Conservation (phyloP, 2,888 invertebrate genomes). For the Pelosia muscerda region DNA sequence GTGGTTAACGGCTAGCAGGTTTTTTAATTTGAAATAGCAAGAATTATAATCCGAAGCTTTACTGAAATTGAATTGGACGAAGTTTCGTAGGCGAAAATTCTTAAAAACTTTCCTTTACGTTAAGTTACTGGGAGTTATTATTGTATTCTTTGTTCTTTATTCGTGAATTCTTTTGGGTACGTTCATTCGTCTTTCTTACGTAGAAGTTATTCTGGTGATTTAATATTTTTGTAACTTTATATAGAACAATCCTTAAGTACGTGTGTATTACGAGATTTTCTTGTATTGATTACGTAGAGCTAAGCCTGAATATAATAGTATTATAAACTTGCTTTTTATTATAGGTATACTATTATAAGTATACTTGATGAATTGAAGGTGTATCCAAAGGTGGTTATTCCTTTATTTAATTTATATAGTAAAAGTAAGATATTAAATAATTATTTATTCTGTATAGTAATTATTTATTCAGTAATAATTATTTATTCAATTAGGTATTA, state of each 20-base stretch:
- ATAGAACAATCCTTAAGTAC: slow-evolving; percentile 25
- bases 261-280: slow-evolving; percentile 25
- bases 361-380: background rate
- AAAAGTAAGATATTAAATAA: no score
- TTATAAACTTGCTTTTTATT: background rate
- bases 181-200: slow-evolving; percentile 39
- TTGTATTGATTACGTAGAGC: slow-evolving; percentile 17
- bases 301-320: background rate
- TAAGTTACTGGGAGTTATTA: slow-evolving; percentile 50
- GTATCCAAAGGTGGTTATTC: no score
- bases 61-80: slow-evolving; percentile 49
- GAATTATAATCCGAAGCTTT: slow-evolving; percentile 48
- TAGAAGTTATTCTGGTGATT: slow-evolving; percentile 36
- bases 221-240: slow-evolving; percentile 40
- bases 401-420: no score
- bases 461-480: no score
- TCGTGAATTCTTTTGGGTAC: slow-evolving; percentile 40
- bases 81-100: slow-evolving; percentile 50
- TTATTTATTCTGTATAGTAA: no score
- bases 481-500: no score
- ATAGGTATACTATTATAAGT: background rate
- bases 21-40: slow-evolving; percentile 49
- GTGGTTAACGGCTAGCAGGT: slow-evolving; percentile 31
- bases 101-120: slow-evolving; percentile 48
- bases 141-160: slow-evolving; percentile 51